phyloP scores from a whole-genome alignment of 2,113 vertebrate species.

The Eurypyga helias region DNA sequence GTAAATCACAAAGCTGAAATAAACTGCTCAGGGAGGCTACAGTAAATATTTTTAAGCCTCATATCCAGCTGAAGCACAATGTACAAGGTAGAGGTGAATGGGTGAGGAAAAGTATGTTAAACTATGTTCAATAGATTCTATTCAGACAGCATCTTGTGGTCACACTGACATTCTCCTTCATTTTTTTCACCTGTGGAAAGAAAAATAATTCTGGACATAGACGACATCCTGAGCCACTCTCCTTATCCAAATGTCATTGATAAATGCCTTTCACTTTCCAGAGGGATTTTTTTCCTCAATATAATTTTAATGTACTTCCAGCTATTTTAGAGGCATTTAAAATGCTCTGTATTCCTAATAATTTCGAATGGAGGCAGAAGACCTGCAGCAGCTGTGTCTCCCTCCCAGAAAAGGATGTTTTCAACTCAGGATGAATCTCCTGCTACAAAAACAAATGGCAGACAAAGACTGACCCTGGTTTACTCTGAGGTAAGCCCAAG shows the following conservation, averaged over 20 bases:
- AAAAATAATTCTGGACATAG: neutral
- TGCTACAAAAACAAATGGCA: neutral
- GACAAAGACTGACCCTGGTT: neutral
- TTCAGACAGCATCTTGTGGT: neutral
- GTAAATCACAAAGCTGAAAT: conserved; percentile 59
- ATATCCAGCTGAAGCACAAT: neutral
- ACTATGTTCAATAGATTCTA: neutral
- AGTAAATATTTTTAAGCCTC: conserved; percentile 43
- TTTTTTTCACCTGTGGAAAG: neutral
- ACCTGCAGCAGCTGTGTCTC: neutral
- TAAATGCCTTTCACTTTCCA: neutral
- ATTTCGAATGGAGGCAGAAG: neutral
- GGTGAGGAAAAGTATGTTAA: neutral
- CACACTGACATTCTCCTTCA: neutral
- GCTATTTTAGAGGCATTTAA: neutral
- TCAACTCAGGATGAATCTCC: neutral
- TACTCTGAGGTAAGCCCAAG: neutral
- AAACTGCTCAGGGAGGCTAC: conserved; percentile 46
- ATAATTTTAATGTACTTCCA: neutral
- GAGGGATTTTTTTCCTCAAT: neutral
- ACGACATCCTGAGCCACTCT: neutral
- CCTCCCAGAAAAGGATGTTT: neutral
- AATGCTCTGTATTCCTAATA: neutral
- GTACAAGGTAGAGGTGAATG: neutral
- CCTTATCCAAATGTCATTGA: neutral